Conservation (phyloP, 2,113 vertebrate species). For the Cyanistes caeruleus region DNA sequence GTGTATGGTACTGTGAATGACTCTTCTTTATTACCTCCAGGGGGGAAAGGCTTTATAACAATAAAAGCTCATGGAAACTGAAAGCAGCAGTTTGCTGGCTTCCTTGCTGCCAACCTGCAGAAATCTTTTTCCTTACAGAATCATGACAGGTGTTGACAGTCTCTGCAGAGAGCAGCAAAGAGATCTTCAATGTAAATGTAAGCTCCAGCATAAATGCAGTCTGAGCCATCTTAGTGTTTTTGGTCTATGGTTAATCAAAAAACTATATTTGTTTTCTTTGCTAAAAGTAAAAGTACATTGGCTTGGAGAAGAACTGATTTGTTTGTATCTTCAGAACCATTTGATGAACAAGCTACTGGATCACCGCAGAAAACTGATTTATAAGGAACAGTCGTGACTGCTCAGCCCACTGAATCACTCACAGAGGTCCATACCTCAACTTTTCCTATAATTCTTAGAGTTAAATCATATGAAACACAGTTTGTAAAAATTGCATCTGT, state of each 20-base stretch:
- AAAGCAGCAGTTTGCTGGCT: neutral
- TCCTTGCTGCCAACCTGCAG: conserved; percentile 1
- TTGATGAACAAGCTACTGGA: neutral
- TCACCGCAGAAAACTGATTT: neutral
- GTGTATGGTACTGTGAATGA: no score
- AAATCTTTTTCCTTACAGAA: conserved; percentile 6
- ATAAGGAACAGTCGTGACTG: neutral
- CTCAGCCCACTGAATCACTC: neutral
- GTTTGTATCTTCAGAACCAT: neutral
- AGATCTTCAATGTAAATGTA: neutral
- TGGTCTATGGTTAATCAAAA: neutral
- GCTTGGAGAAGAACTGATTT: neutral
- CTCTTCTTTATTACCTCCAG: neutral
- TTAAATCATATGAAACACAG: neutral
- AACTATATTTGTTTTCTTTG: neutral
- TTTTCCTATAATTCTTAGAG: neutral
- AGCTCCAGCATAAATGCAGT: neutral
- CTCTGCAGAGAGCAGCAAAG: neutral
- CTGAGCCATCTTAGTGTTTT: neutral
- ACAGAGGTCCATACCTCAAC: neutral
- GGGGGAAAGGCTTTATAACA: neutral
- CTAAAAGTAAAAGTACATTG: neutral
- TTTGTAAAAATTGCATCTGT: neutral
- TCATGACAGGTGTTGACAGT: neutral
- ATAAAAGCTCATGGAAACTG: neutral